Conservation (phyloP, 2,113 vertebrate species). For the Cichladusa arquata region DNA sequence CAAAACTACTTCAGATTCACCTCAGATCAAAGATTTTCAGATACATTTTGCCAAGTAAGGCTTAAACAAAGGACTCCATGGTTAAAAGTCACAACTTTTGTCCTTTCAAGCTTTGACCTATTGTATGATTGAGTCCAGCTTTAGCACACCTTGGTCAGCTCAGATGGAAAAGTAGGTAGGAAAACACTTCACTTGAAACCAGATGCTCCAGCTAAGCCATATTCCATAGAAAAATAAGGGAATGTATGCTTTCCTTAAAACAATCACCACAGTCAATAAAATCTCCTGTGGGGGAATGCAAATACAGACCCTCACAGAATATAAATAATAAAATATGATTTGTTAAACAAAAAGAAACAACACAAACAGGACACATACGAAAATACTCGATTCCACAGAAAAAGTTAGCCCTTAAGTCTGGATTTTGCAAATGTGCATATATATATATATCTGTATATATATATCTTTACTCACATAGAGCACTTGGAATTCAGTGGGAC, state of each 20-base stretch:
- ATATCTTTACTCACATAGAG: neutral
- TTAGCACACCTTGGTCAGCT: neutral
- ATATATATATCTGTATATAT: too few relatives aligned
- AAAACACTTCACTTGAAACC: conserved; percentile 37
- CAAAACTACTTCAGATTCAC: neutral
- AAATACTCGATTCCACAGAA: neutral
- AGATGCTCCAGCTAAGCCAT: conserved; percentile 24
- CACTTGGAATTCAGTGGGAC: neutral
- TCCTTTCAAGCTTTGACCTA: neutral
- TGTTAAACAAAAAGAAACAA: neutral
- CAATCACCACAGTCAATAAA: conserved; percentile 23
- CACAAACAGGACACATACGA: neutral
- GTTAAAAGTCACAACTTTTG: neutral
- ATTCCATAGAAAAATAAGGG: conserved; percentile 10
- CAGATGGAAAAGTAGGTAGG: conserved; percentile 42
- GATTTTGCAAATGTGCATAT: neutral
- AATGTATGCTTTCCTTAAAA: neutral
- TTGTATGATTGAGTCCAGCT: neutral
- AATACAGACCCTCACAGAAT: neutral
- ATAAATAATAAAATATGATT: conserved; percentile 31
- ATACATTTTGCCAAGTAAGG: neutral
- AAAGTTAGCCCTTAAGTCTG: neutral
- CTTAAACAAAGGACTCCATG: neutral
- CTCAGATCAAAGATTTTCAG: neutral
- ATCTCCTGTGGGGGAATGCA: neutral